Evolutionary conservation across 2,888 invertebrate species (phyloP).

Genomic region (Chrysolina oricalcia): DNA sequence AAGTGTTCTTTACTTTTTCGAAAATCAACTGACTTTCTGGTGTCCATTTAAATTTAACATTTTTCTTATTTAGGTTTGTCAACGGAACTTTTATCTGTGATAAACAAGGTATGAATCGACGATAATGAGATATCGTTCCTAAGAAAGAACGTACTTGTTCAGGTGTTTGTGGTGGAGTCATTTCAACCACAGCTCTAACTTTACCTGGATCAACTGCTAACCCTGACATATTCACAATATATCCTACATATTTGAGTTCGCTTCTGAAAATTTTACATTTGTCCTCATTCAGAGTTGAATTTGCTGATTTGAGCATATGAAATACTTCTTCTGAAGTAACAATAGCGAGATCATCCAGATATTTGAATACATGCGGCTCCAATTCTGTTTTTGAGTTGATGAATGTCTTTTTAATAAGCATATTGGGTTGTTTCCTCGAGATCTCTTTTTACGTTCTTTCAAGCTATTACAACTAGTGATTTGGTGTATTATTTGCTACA

Average conservation of each 20-base stretch:
- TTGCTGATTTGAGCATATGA: too few species aligned
- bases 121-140: constrained; percentile 19
- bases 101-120: constrained; percentile 19
- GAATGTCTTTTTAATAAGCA: too few species aligned
- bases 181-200: constrained; percentile 18
- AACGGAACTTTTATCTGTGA: constrained; percentile 20
- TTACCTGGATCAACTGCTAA: constrained; percentile 19
- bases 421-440: too few species aligned
- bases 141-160: constrained; percentile 20
- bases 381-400: too few species aligned
- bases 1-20: constrained; percentile 13
- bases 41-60: constrained; percentile 28
- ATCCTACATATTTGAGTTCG: too few species aligned
- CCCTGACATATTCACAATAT: constrained; percentile 24
- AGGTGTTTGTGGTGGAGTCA: constrained; percentile 6
- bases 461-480: too few species aligned
- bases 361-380: constrained; percentile 53
- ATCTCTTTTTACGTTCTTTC: too few species aligned
- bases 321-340: constrained; percentile 50
- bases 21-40: constrained; percentile 13
- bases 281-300: too few species aligned
- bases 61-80: constrained; percentile 22
- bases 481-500: too few species aligned
- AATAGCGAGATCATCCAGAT: constrained; percentile 55
- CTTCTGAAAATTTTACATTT: too few species aligned